Base-by-base conservation (phyloP, 2,113 vertebrate species). In the Pipra filicauda region DNA sequence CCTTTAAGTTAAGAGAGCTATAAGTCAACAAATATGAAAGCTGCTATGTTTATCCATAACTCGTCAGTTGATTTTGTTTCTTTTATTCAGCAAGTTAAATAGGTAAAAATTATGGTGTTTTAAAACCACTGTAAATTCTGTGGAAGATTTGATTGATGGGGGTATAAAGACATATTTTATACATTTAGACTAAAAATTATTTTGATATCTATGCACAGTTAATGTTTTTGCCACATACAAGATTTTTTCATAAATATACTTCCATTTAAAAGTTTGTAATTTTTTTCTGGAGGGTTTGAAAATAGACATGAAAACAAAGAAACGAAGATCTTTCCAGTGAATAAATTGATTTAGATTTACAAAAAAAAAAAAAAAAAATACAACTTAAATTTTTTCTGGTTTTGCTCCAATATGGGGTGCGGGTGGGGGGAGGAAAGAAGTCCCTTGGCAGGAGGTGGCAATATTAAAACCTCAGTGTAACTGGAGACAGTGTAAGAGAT, bases 261-360 rank as follows among this genome's bases (percentile, higher is more conserved):
- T 55, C 15, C 1, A 77, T 12, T 55, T 72, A 19, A 10, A 66
- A 54, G 4, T 44, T 54, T 6, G 1, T 12, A 0, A 0, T 44
- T 55, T 74, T 52, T 65, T 54, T 11, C 21, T 30, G 23, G 51
- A 14, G 58, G 8, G 12, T 62, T 81, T 81, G 24, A 54, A 66
- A 66, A 30, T 46, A 30, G 31, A 52, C 5, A 23, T 15, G 15
- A 66, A 89, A 89, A 49, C 19, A 24, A 43, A 54, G 33, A 72
- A 41, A 15, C 9, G 15, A 52, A 31, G 31, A n/a, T 19, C 28
- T 74, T 91, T 71, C 19, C 24, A 35, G 8, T 58, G 37, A 58
- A 39, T 28, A 37, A 57, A 44, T 37, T 35, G 21, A 48, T n/a
- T 52, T 70, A 35, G n/a, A 23, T 51, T 33, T 20, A 30, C 4